Evolutionary conservation across 2,888 invertebrate species (phyloP), one percentile per base, ranked within the genome.

Genomic region (Callyntrura guangdongensis): DNA sequence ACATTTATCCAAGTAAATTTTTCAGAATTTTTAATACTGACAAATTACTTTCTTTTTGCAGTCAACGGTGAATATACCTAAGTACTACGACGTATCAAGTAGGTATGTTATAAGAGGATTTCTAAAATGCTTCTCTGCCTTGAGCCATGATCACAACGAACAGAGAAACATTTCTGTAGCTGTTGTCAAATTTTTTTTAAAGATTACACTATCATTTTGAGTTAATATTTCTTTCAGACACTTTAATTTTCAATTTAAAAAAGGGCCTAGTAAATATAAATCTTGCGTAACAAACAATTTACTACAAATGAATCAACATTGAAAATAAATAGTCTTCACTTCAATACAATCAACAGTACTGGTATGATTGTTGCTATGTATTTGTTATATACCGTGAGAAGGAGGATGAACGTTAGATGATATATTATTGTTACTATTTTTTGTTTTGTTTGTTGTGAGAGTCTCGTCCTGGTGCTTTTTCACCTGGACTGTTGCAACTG

Each of bases 401-500:
- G 56, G 56, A 56, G n/a, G 56, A 56, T n/a, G 11, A 56, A 56
- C n/a, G 53, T 53, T 53, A 2, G 2, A 53, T 53, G 3, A 14
- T 14, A 2, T 53, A 53, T 53, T 53, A 9, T 53, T 53, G 8
- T 9, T 53, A 53, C 8, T 53, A 5, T 17, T 8, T 64, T 64
- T 20, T n/a, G n/a, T n/a, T n/a, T n/a, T n/a, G n/a, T n/a, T 64
- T 64, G 61, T 3, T 25, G 61, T 22, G 17, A 20, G 20, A 25
- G 56, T 49, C 22, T 49, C 14, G 11, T 67, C 53, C 49, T 84
- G 69, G 72, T 74, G 74, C 59, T 74, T 59, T 64, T 11, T 53
- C 72, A 45, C 22, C 22, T 86, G 14, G 85, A 47, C 56, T 86
- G 72, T 36, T 36, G 53, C 36, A 36, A 36, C 77, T 86, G 74